A percentile compares a stretch with the other conserved stretches of the same genome.
Evolutionary conservation across 2,888 invertebrate species (phyloP).

Genomic region (Eristalis arbustorum): DNA sequence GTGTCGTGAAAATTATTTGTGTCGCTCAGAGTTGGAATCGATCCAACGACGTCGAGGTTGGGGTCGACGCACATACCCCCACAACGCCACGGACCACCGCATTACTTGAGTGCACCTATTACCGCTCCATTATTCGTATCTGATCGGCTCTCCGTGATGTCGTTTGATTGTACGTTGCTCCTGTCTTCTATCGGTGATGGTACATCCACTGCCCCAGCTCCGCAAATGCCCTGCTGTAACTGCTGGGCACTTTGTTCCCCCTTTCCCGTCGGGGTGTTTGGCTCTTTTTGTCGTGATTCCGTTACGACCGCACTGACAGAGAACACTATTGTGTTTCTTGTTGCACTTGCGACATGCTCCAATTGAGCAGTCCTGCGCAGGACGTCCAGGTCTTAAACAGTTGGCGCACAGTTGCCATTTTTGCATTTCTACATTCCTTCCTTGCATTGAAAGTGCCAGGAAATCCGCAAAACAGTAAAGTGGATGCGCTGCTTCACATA

Average conservation of each 20-base stretch:
- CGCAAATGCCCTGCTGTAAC: background rate
- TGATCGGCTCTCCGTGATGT: background rate
- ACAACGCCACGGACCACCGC: no score
- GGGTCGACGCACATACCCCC: no score
- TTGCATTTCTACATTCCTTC: background rate
- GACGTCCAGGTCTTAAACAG: no score
- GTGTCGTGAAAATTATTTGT: no score
- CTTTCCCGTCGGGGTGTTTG: background rate
- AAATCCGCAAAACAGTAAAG: slow-evolving; percentile 8
- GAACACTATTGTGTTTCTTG: no score
- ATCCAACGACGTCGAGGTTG: no score
- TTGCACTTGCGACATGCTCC: no score
- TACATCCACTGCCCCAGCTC: background rate
- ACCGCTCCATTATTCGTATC: background rate
- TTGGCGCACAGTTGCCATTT: no score
- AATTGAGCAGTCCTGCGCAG: no score
- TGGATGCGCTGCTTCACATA: background rate
- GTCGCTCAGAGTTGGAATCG: no score
- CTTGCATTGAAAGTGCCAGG: background rate
- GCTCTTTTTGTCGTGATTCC: background rate
- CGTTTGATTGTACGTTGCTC: background rate
- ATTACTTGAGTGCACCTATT: no score
- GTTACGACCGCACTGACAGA: background rate
- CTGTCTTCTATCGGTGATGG: background rate
- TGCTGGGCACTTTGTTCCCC: background rate